These are phyloP conservation scores for Hippocampus comes DNA, from an alignment of 2,113 vertebrate genomes.

Conservation along the genomic window DNA sequence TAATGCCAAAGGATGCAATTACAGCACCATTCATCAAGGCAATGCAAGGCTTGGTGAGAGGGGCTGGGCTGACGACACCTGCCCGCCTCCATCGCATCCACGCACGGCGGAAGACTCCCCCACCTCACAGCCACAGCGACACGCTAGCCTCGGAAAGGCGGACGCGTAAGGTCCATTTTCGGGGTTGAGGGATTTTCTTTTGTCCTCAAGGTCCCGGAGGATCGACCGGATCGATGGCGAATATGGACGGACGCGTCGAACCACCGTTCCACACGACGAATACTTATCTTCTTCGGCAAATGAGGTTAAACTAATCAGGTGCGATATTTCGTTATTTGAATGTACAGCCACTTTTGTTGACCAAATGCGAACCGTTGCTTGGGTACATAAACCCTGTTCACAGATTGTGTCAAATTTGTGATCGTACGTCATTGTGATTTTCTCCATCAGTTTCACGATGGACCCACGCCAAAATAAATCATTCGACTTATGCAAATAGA, in stretches of 20 bases:
- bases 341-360: not conserved
- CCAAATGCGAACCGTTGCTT: constrained; percentile 14
- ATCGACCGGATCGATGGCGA: constrained; percentile 40
- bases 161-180: not conserved
- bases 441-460: constrained; percentile 37
- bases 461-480: constrained; percentile 37
- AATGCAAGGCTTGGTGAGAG: constrained; percentile 20
- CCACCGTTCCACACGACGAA: not conserved
- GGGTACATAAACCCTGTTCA: constrained; percentile 11
- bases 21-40: not conserved
- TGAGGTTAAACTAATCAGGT: constrained; percentile 52
- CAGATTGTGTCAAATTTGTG: constrained; percentile 36
- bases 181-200: constrained; percentile 31
- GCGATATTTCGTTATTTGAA: constrained; percentile 11
- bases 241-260: constrained; percentile 41
- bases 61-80: constrained; percentile 64
- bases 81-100: constrained; percentile 52
- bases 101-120: constrained; percentile 43
- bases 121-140: constrained; percentile 22
- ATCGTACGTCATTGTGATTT: constrained; percentile 60
- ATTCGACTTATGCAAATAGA: constrained; percentile 47
- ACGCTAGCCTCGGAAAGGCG: not conserved
- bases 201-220: constrained; percentile 26
- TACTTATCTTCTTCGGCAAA: constrained; percentile 7
- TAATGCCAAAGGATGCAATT: not conserved